Conservation (phyloP, 2,797 vertebrate species). For the Sternotherus odoratus region DNA sequence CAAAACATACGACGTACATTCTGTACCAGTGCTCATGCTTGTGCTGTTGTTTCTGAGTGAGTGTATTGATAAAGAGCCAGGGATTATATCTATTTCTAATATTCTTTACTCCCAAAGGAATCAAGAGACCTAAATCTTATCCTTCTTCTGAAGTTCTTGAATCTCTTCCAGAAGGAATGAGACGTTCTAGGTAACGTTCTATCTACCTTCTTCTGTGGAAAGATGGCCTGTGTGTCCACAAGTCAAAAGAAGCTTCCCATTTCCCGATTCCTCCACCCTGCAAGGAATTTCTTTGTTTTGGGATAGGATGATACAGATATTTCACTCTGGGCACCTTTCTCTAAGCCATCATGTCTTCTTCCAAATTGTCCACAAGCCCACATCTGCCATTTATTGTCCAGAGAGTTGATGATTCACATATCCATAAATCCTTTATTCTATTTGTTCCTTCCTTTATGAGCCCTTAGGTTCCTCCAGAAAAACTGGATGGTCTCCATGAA, state of each 20-base stretch:
- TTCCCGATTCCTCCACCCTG: background rate
- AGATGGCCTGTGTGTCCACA: background rate
- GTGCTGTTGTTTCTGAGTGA: background rate
- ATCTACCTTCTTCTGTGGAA: background rate
- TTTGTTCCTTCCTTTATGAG: slow-evolving; percentile 54
- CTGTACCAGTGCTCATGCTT: slow-evolving; percentile 16
- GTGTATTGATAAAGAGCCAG: slow-evolving; percentile 33
- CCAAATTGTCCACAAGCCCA: slow-evolving; percentile 30
- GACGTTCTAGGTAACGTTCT: slow-evolving; percentile 9
- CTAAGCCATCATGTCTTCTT: slow-evolving; percentile 21
- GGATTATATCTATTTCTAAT: slow-evolving; percentile 58
- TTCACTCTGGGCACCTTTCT: slow-evolving; percentile 19
- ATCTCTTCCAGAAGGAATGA: background rate
- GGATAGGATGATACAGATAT: background rate
- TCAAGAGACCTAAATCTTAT: background rate
- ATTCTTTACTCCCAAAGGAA: slow-evolving; percentile 12
- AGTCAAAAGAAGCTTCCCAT: slow-evolving; percentile 14
- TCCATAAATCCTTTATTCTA: slow-evolving; percentile 16
- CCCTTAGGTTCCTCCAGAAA: background rate
- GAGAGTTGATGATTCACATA: slow-evolving; percentile 57
- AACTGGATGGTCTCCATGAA: background rate
- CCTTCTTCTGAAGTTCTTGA: slow-evolving; percentile 30
- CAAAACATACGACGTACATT: background rate
- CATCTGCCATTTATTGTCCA: slow-evolving; percentile 49
- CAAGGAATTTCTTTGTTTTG: background rate